These are phyloP conservation scores for Linepithema humile DNA, from an alignment of 1,140 invertebrate genomes.

Conservation along the genomic window DNA sequence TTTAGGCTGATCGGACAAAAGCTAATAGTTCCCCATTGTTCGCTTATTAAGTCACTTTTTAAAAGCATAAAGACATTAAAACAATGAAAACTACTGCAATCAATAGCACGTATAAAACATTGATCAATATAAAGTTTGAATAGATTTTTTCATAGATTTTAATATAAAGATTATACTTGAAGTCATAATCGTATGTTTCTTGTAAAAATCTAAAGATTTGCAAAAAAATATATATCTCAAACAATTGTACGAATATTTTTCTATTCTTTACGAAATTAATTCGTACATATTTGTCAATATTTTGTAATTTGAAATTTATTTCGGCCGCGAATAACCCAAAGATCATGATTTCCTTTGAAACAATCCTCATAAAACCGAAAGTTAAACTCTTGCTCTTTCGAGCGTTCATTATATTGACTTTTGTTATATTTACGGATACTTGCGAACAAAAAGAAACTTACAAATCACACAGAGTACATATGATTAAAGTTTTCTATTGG, in stretches of 20 bases:
- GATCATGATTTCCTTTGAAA: not conserved
- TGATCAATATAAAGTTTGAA: not conserved
- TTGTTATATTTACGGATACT: not conserved
- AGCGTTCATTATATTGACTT: not conserved
- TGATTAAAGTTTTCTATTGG: not conserved
- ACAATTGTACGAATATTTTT: not conserved
- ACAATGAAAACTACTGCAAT: not conserved
- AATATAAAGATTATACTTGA: slow-evolving; percentile 6
- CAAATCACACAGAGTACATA: not conserved
- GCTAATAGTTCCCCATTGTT: not conserved
- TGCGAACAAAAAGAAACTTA: slow-evolving; percentile 8
- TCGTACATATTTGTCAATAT: not conserved
- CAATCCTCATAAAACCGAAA: slow-evolving; percentile 12
- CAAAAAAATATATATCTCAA: not conserved
- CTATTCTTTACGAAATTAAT: not conserved
- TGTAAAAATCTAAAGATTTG: not conserved
- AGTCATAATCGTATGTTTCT: not conserved
- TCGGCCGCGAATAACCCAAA: not conserved
- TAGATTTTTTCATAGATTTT: not conserved
- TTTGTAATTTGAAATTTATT: not conserved
- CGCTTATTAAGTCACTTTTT: not conserved
- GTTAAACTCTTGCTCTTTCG: not conserved
- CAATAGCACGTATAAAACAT: not conserved
- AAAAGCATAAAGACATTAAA: not conserved
- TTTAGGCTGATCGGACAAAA: slow-evolving; percentile 40